These are phyloP conservation scores for Diplolepis rosae DNA, from an alignment of 2,888 invertebrate genomes.

Conservation along the genomic window DNA sequence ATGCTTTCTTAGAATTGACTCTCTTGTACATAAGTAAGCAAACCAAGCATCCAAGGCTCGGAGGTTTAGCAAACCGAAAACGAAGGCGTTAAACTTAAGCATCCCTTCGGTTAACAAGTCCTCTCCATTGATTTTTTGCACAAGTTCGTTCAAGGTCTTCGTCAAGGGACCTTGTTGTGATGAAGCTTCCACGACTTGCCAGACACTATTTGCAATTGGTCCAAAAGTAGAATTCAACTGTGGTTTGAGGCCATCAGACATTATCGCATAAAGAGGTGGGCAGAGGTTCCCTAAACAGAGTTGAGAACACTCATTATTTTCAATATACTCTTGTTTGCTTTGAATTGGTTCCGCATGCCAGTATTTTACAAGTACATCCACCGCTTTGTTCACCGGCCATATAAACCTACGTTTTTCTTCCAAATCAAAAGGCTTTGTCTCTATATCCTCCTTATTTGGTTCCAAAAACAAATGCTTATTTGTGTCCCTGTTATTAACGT, in stretches of 20 bases:
- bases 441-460: conserved; percentile 61
- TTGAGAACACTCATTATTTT: conserved; percentile 82
- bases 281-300: conserved; percentile 85
- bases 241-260: conserved; percentile 89
- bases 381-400: conserved; percentile 83
- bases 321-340: conserved; percentile 68
- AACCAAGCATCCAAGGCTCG: conserved; percentile 94
- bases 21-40: conserved; percentile 88
- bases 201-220: conserved; percentile 88
- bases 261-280: conserved; percentile 87
- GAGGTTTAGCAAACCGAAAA: conserved; percentile 89
- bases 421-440: conserved; percentile 75
- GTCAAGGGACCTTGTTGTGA: conserved; percentile 91
- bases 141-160: conserved; percentile 87
- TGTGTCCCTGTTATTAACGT: conserved; percentile 44
- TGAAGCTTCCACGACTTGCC: conserved; percentile 92
- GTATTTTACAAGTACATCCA: conserved; percentile 82
- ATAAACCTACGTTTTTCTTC: conserved; percentile 80
- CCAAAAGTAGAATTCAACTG: conserved; percentile 89
- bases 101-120: conserved; percentile 88
- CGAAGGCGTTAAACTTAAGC: conserved; percentile 91
- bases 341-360: conserved; percentile 81
- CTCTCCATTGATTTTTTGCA: conserved; percentile 87
- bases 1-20: conserved; percentile 86
- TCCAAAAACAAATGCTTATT: conserved; percentile 40